Evolutionary conservation across 2,888 invertebrate genomes (phyloP).

Genomic region (Andricus curvator): DNA sequence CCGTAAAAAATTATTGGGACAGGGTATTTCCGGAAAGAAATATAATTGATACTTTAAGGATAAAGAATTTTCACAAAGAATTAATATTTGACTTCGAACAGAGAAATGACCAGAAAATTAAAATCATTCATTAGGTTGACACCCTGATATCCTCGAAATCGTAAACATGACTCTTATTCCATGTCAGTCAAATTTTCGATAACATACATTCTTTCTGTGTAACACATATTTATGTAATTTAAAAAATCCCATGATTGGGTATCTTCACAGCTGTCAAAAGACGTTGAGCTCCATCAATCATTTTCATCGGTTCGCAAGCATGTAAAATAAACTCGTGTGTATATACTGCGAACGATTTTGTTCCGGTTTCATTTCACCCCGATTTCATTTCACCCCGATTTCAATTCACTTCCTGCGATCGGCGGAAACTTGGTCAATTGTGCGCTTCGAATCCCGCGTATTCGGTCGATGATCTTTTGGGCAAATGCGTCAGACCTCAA

Average conservation of each 20-base stretch:
- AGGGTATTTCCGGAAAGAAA: too few relatives aligned
- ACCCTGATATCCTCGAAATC: too few relatives aligned
- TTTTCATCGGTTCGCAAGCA: conserved; percentile 6
- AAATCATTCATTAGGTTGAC: too few relatives aligned
- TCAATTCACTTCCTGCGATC: conserved; percentile 25
- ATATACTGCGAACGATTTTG: conserved; percentile 5
- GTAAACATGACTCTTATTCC: too few relatives aligned
- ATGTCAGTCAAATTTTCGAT: too few relatives aligned
- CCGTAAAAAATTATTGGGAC: too few relatives aligned
- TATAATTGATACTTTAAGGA: too few relatives aligned
- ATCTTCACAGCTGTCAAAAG: conserved; percentile 28
- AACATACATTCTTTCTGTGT: neutral
- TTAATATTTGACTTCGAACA: too few relatives aligned
- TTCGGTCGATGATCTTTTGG: conserved; percentile 20
- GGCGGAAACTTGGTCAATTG: conserved; percentile 28
- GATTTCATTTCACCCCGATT: conserved; percentile 23
- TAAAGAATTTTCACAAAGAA: too few relatives aligned
- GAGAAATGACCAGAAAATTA: too few relatives aligned
- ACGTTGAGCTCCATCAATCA: conserved; percentile 12
- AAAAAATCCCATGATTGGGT: neutral
- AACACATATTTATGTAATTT: neutral
- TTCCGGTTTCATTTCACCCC: conserved; percentile 18
- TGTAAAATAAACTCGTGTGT: conserved; percentile 3
- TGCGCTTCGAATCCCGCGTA: neutral
- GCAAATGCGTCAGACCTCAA: neutral